Evolutionary conservation across 37 sponge, comb jelly and placozoan genomes (phyloP), one percentile per base, ranked within the genome.

Genomic region (Ianthella basta): DNA sequence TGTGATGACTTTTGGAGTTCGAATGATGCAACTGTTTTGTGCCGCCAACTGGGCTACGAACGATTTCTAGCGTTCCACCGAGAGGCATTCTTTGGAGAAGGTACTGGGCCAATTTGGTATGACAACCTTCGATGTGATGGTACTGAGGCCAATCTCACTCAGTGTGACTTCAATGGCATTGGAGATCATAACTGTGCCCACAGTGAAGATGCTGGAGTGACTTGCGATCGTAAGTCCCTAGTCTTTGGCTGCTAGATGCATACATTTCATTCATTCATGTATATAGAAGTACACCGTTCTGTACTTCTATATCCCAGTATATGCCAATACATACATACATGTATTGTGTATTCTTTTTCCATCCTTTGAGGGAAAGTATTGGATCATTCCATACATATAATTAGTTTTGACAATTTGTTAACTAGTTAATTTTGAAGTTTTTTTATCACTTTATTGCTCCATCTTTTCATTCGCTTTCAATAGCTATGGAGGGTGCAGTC

Each of bases 121-220:
- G 90, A 92, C 33, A 65, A 89, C 79, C 78, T 92, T 21, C 54
- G 56, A 38, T 92, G 93, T 69, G 25, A 33, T 0, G 90, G 93
- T 25, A 57, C 15, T 32, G 93, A 92, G 82, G 18, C n/a, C 18
- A 19, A 80, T 12, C 35, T 86, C 53, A 54, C 23, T 15, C 79
- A 85, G 44, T 93, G 94, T 68, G 75, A 60, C 24, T 64, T 30
- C 80, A 24, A 56, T 21, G 57, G 15, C 12, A 40, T 39, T 34
- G 80, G 75, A 12, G 6, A 35, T 15, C 87, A 86, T 50, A 83
- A 86, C 72, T 90, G 84, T 59, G 57, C 40, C 32, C 64, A 70
- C 33, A n/a, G 29, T 78, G 90, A 86, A 32, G 87, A 73, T 50
- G 82, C 82, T 56, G 85, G 81, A 35, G 88, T 88, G 24, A 59